Conservation (phyloP, 2,888 invertebrate species). For the Drosophila mulleri region DNA sequence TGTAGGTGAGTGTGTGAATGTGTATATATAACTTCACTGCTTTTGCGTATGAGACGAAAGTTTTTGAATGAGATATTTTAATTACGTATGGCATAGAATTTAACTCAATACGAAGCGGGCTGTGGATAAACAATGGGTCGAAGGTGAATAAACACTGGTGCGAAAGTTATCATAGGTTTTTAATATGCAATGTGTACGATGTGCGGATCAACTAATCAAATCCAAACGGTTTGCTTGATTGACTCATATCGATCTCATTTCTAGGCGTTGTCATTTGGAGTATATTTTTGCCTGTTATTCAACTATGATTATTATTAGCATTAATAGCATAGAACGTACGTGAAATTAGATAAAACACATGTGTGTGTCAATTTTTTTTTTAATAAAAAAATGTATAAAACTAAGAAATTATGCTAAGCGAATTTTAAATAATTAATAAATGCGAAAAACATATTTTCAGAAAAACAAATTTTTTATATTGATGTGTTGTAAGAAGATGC, state of each 20-base stretch:
- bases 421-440: conserved; percentile 55
- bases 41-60: conserved; percentile 26
- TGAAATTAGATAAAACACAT: conserved; percentile 9
- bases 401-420: conserved; percentile 37
- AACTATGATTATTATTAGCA: not conserved
- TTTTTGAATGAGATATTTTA: conserved; percentile 17
- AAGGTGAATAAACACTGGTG: conserved; percentile 6
- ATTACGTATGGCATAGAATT: conserved; percentile 14
- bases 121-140: conserved; percentile 32
- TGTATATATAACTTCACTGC: conserved; percentile 6
- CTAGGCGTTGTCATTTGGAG: not conserved
- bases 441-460: conserved; percentile 43
- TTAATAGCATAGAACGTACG: conserved; percentile 4
- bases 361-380: conserved; percentile 39
- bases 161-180: conserved; percentile 15
- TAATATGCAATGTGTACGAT: conserved; percentile 2
- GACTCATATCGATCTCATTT: conserved; percentile 7
- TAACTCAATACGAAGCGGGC: conserved; percentile 39
- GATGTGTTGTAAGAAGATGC: no score
- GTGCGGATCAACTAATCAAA: conserved; percentile 16
- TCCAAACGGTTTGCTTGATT: conserved; percentile 11
- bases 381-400: conserved; percentile 30
- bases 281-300: conserved; percentile 33
- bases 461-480: not conserved
- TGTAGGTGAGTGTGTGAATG: not conserved